Percentiles rank a stretch among this genome's conserved stretches.
Evolutionary conservation across 2,113 vertebrate species (phyloP).

Genomic region (Erythrolamprus reginae): DNA sequence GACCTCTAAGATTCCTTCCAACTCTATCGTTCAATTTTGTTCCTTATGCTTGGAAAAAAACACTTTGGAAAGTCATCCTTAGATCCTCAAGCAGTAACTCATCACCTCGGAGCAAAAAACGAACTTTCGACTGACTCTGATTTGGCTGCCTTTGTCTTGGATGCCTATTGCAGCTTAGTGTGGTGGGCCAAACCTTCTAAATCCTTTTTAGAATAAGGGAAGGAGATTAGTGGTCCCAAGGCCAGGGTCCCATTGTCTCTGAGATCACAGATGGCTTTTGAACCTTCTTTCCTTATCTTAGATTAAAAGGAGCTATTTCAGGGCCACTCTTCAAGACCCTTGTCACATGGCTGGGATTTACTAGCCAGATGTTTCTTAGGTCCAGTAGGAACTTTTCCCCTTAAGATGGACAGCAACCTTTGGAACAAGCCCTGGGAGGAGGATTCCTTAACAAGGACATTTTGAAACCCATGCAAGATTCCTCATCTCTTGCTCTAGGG

Average conservation of each 20-base stretch:
- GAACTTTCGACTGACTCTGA: background rate
- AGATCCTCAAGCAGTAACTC: background rate
- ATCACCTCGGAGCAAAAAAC: background rate
- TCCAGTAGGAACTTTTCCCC: background rate
- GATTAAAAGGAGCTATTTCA: constrained; percentile 18
- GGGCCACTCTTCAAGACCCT: background rate
- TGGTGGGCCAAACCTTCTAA: constrained; percentile 13
- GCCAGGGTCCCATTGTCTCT: constrained; percentile 13
- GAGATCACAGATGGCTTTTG: constrained; percentile 3
- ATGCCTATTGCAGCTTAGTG: background rate
- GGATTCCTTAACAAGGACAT: background rate
- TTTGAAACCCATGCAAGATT: background rate
- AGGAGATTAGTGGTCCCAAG: constrained; percentile 15
- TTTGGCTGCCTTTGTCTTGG: background rate
- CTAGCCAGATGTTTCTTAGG: background rate
- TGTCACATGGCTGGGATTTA: background rate
- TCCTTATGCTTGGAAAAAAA: background rate
- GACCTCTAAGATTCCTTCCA: background rate
- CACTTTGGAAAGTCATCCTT: background rate
- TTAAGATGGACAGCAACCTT: background rate
- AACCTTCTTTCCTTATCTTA: constrained; percentile 18
- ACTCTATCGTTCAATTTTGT: background rate
- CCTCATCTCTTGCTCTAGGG: background rate
- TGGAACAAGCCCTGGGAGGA: background rate
- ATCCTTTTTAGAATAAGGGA: background rate